Evolutionary conservation across 1,140 invertebrate species (phyloP).

Genomic region (Drosophila mojavensis): DNA sequence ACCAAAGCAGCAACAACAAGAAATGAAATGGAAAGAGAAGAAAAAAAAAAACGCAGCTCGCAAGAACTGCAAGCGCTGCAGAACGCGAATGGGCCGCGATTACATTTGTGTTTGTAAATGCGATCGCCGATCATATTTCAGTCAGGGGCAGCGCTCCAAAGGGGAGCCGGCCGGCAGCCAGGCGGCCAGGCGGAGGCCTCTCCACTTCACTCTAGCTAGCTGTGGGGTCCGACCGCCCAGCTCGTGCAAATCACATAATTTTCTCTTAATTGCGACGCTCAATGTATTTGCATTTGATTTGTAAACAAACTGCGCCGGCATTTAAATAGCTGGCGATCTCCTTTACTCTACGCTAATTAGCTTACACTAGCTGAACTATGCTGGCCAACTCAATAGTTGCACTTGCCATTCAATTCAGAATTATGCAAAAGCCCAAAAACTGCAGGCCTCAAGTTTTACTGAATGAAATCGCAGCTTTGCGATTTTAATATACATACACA

Average conservation of each 20-base stretch:
- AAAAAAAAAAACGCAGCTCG: constrained; percentile 2
- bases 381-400: constrained; percentile 8
- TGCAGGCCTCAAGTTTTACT: constrained; percentile 55
- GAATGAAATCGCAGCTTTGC: constrained; percentile 62
- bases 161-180: not conserved
- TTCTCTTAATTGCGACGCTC: constrained; percentile 59
- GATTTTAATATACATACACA: constrained; percentile 25
- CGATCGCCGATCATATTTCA: constrained; percentile 80
- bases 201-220: constrained; percentile 2
- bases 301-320: constrained; percentile 44
- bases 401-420: constrained; percentile 1
- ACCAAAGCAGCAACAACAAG: constrained; percentile 65
- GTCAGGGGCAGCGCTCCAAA: constrained; percentile 26
- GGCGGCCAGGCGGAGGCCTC: not conserved
- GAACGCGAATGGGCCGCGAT: constrained; percentile 26
- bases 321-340: not conserved
- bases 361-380: not conserved
- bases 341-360: not conserved
- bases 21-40: constrained; percentile 37
- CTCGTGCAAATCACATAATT: constrained; percentile 58
- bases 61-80: constrained; percentile 67
- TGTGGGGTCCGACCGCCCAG: constrained; percentile 67
- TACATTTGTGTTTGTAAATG: constrained; percentile 73
- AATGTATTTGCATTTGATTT: constrained; percentile 68
- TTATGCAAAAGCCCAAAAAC: constrained; percentile 13